Base-by-base conservation (phyloP, 2,888 invertebrate species). In the Mongoloraphidia duomilia region DNA sequence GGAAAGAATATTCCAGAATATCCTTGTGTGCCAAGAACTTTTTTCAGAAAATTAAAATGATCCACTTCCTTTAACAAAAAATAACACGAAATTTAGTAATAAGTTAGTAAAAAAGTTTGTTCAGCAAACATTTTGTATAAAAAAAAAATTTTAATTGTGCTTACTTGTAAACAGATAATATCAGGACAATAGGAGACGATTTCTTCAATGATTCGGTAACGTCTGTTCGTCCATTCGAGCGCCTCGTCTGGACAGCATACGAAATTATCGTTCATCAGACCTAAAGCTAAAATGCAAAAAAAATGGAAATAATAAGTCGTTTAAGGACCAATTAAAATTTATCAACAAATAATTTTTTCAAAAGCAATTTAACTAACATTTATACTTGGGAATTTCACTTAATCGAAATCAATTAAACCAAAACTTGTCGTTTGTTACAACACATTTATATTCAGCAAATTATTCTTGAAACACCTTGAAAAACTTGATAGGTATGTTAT, bases 1-100 rank as follows among this genome's bases (percentile, higher is more conserved):
- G 84, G 81, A 59, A 77, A 77, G 64, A 84, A 85, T 55, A 77
- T 70, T 5, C 85, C 85, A 1, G 67, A 65, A 60, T 81, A 84
- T 17, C 82, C 82, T 62, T 80, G 76, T 1, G 75, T 72, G 9
- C 71, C 72, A 54, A 85, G 63, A 39, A 77, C 70, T 50, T 72
- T 72, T 58, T 77, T 72, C 41, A 86, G 64, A 59, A 80, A 83
- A 54, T 79, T 77, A 60, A 77, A 86, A 61, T 82, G 82, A 63
- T 86, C 86, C 8, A 84, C 83, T 71, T 85, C 84, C 79, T 81
- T 61, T 8, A 61, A 58, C 50, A 52, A 46, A 53, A 38, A 51
- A 49, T 51, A 11, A 38, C 39, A 34, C 10, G 37, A 49, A 26
- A 49, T 17, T 33, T 47, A 58, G 53, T 47, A 50, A 53, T 46